Percentiles rank a stretch among this genome's conserved stretches.
Evolutionary conservation across 1,140 invertebrate species (phyloP).

Genomic region (Habropoda laboriosa): DNA sequence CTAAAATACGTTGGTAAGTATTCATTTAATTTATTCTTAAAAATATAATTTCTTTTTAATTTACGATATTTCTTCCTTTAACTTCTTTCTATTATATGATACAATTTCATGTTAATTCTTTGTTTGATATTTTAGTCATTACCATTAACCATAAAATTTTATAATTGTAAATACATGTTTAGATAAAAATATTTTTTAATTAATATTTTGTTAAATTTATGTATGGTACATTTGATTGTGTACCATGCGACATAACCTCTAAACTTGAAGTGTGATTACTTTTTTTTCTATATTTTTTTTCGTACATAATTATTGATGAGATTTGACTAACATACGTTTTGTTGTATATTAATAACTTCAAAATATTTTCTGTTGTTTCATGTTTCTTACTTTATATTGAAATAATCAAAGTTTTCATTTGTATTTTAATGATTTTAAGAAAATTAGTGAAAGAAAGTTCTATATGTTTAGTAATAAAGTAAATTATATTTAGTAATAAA

Average conservation of each 20-base stretch:
- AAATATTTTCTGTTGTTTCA: not conserved
- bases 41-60: not conserved
- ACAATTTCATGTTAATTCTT: not conserved
- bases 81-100: not conserved
- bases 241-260: slow-evolving; percentile 47
- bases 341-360: not conserved
- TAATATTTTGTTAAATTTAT: slow-evolving; percentile 22
- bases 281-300: not conserved
- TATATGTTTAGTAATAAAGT: not conserved
- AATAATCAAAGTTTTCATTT: not conserved
- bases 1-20: slow-evolving; percentile 55
- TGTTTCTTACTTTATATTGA: not conserved
- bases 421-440: not conserved
- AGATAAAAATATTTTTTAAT: not conserved
- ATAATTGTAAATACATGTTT: not conserved
- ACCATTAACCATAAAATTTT: not conserved
- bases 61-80: slow-evolving; percentile 12
- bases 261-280: not conserved
- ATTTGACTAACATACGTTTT: not conserved
- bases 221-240: not conserved
- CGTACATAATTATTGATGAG: not conserved
- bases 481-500: not conserved
- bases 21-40: not conserved
- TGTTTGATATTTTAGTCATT: not conserved
- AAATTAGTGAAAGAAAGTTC: not conserved